Conservation (phyloP, 2,888 invertebrate species). For the Limnephilus marmoratus region DNA sequence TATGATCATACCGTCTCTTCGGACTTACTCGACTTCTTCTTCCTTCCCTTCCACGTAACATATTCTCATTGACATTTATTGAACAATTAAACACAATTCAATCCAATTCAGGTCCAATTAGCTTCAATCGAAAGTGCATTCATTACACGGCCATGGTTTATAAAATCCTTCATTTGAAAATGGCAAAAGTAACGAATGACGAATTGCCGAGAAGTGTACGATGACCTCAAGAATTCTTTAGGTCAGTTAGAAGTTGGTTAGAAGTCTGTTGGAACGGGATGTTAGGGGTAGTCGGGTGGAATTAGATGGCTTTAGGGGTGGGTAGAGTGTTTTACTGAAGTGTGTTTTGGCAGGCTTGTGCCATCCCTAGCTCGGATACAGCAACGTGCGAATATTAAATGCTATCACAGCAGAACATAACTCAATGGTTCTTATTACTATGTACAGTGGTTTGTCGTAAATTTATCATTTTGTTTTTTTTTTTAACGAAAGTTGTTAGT, state of each 20-base stretch:
- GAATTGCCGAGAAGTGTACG: not conserved
- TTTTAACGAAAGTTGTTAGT: no score
- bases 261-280: not conserved
- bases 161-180: not conserved
- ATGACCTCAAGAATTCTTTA: not conserved
- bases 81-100: no score
- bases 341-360: not conserved
- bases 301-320: not conserved
- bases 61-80: no score
- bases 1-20: no score
- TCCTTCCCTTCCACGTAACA: no score
- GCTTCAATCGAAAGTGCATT: no score
- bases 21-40: no score
- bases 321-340: constrained; percentile 9
- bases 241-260: not conserved
- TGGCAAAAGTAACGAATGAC: not conserved
- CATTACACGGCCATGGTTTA: not conserved
- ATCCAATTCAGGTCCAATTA: no score
- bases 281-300: not conserved
- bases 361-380: not conserved
- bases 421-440: not conserved
- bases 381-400: not conserved
- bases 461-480: not conserved
- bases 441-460: not conserved
- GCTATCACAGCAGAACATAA: not conserved